A percentile compares a stretch with the other conserved stretches of the same genome.
Evolutionary conservation across 1,140 invertebrate species (phyloP).

Genomic region (Zaprionus davidi): DNA sequence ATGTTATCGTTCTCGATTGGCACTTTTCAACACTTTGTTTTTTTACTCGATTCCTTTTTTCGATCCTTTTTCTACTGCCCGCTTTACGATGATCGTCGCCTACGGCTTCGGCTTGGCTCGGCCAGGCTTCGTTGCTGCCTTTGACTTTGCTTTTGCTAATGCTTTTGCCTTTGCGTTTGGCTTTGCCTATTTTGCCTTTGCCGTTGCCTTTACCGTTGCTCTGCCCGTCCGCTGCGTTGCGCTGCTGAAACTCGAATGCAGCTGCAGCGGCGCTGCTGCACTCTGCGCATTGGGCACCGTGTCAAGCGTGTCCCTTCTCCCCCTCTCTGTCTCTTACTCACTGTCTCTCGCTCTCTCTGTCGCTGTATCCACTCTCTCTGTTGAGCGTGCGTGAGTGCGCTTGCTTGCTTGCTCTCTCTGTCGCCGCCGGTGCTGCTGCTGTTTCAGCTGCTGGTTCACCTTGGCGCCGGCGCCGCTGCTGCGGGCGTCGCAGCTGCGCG

Average conservation of each 20-base stretch:
- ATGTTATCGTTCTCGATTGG: constrained; percentile 3
- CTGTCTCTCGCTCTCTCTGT: background rate
- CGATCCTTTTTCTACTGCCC: too few relatives aligned
- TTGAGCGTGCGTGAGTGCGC: background rate
- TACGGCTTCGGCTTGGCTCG: background rate
- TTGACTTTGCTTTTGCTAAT: background rate
- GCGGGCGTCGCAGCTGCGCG: constrained; percentile 68
- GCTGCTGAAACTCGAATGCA: constrained; percentile 82
- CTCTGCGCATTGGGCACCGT: constrained; percentile 32
- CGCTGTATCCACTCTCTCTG: background rate
- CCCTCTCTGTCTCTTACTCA: constrained; percentile 13
- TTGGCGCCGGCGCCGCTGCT: constrained; percentile 47
- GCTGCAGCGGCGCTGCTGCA: constrained; percentile 38
- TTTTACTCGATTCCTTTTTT: background rate
- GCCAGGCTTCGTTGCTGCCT: background rate
- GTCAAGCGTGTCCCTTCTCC: background rate
- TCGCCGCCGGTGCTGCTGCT: constrained; percentile 28
- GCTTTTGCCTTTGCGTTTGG: constrained; percentile 9
- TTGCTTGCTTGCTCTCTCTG: constrained; percentile 34
- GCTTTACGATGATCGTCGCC: background rate
- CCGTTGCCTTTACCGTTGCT: constrained; percentile 22
- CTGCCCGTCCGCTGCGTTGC: constrained; percentile 83
- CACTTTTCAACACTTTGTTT: constrained; percentile 1
- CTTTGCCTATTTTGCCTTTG: constrained; percentile 16
- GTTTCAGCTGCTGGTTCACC: constrained; percentile 33